Evolutionary conservation across 2,888 invertebrate species (phyloP), one percentile per base, ranked within the genome.

Genomic region (Blastobasis adustella): DNA sequence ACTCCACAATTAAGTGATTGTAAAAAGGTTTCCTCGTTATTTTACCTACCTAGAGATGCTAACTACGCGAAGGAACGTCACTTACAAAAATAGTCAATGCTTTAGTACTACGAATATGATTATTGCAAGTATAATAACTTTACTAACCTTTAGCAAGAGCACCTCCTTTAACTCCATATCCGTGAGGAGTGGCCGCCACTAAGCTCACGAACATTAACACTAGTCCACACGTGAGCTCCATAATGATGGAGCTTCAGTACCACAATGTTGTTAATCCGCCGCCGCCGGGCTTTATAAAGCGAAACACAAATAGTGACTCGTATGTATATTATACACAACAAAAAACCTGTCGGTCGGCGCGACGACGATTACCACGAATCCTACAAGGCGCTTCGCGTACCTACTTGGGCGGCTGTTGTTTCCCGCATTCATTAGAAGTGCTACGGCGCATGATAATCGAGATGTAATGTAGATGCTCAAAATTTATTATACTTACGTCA

Each of bases 241-340:
- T 85, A 75, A 71, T 75, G 54, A 63, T 69, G 79, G 75, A 86
- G 82, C 86, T 79, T 76, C 73, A 72, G 67, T 76, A 70, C 65
- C 69, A 79, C 75, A 82, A 77, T 86, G 81, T 71, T 76, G 71
- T 72, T 76, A 71, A 69, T 73, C 64, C 62, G 65, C 65, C 62
- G 60, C 60, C 67, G 68, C 64, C 72, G 68, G 78, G 76, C 77
- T 82, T 87, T 87, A 86, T 87, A 87, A 86, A 86, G 80, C 83
- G 71, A 80, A 72, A 76, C 81, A 79, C 71, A 84, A 84, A 85
- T 84, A 83, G 73, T 67, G 69, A 68, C 65, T 71, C 66, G 73
- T 55, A 59, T 72, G 71, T 76, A 66, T 71, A 74, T 76, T 71
- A 71, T 5, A 10, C 7, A 10, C 67, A 70, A 71, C 74, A 80